These are phyloP conservation scores for Dryas iulia DNA, from an alignment of 1,140 invertebrate species.

Conservation along the genomic window DNA sequence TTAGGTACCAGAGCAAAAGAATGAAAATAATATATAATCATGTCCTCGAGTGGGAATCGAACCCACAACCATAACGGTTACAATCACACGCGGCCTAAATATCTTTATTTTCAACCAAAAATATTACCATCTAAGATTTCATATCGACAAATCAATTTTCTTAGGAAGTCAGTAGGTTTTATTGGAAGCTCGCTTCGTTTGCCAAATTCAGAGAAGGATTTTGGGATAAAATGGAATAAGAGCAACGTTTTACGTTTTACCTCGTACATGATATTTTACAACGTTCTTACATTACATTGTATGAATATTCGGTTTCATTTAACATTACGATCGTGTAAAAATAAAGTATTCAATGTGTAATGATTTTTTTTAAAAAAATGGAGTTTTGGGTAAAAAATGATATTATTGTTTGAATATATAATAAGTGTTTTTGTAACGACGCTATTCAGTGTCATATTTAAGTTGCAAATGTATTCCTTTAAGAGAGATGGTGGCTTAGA, in stretches of 20 bases:
- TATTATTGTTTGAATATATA: not conserved
- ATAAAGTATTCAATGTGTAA: not conserved
- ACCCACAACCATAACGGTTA: too few species aligned
- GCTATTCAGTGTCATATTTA: too few species aligned
- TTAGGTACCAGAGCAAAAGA: too few species aligned
- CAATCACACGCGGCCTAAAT: too few species aligned
- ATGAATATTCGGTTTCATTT: not conserved
- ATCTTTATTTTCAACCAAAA: not conserved
- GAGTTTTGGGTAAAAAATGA: not conserved
- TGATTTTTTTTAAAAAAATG: not conserved
- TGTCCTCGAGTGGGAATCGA: too few species aligned
- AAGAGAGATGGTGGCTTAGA: too few species aligned
- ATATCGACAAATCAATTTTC: constrained; percentile 3
- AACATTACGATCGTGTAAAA: not conserved
- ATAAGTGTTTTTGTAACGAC: not conserved
- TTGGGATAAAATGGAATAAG: not conserved
- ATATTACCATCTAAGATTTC: not conserved
- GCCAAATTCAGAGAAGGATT: not conserved
- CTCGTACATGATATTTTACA: not conserved
- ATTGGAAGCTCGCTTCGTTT: not conserved
- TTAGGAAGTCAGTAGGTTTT: not conserved
- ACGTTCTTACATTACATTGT: not conserved
- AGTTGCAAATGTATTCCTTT: too few species aligned
- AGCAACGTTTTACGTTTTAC: not conserved
- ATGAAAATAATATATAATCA: too few species aligned